Percentiles rank a stretch among this genome's conserved stretches.
phyloP scores from a whole-genome alignment of 2,113 vertebrate species.

The Callorhinus ursinus region DNA sequence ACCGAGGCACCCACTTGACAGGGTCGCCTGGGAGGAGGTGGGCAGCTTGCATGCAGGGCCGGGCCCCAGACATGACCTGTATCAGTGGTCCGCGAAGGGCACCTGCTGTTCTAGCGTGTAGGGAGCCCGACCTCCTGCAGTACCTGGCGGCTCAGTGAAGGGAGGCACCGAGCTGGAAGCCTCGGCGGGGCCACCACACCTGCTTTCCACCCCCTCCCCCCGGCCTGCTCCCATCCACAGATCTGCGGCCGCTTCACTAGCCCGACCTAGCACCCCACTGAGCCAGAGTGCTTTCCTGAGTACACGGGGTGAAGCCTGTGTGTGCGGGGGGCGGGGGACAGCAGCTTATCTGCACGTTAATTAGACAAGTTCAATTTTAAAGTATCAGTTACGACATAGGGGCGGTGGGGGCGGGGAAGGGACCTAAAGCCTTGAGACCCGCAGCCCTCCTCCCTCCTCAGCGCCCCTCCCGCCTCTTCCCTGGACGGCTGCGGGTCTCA shows the following conservation, averaged over 20 bases:
- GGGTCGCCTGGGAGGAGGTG: background rate
- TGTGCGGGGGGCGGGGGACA: background rate
- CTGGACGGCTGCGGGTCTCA: background rate
- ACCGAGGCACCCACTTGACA: background rate
- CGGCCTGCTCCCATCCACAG: fast-evolving
- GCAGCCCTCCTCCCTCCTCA: background rate
- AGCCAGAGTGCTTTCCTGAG: background rate
- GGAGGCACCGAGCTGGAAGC: no score
- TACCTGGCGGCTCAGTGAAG: background rate
- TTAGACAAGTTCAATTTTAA: background rate
- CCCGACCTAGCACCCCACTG: background rate
- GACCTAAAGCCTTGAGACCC: background rate
- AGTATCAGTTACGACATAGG: background rate
- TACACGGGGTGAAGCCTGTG: background rate
- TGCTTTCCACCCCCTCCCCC: no score
- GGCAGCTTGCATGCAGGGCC: background rate
- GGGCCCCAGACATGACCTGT: background rate
- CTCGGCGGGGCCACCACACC: background rate
- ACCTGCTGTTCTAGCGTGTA: background rate
- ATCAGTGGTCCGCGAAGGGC: fast-evolving
- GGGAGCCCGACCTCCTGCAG: background rate
- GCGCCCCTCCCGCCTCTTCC: background rate
- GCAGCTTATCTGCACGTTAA: background rate
- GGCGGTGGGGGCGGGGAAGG: background rate
- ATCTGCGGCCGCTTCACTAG: background rate